Conservation (phyloP, 2,113 vertebrate species). For the Cebus imitator region DNA sequence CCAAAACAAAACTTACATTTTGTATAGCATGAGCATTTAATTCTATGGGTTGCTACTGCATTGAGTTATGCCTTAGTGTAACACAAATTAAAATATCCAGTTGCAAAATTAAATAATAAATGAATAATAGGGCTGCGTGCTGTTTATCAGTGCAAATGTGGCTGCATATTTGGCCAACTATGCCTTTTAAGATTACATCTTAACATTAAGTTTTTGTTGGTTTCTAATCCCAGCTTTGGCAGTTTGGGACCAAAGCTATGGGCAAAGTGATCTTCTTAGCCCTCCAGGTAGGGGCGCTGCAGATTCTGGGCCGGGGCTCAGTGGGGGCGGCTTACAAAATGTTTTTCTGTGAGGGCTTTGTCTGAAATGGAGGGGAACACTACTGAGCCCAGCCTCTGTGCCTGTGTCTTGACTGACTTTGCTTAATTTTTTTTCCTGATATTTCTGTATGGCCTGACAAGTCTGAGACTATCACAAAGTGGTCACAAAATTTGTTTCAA, state of each 20-base stretch:
- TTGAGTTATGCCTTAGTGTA: not conserved
- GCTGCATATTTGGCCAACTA: not conserved
- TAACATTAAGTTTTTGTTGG: not conserved
- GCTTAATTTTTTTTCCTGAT: not conserved
- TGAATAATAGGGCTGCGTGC: not conserved
- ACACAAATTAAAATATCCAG: not conserved
- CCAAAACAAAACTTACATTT: not conserved
- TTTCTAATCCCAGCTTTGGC: not conserved
- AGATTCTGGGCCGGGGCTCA: fast-evolving
- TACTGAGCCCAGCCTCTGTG: fast-evolving
- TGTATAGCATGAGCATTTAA: fast-evolving
- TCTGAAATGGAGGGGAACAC: not conserved
- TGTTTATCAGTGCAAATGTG: not conserved
- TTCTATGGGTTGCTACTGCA: not conserved
- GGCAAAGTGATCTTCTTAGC: not conserved
- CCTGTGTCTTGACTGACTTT: not conserved
- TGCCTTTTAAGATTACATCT: not conserved
- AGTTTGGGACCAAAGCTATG: not conserved
- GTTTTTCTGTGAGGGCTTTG: not conserved
- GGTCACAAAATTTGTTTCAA: too few species aligned
- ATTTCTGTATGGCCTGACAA: too few species aligned
- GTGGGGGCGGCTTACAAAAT: fast-evolving
- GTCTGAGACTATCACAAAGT: not conserved
- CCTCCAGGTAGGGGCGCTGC: fast-evolving
- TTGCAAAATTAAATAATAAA: not conserved